Conservation (phyloP, 35 echinoderm and acorn worm genomes). For the Acanthaster planci region DNA sequence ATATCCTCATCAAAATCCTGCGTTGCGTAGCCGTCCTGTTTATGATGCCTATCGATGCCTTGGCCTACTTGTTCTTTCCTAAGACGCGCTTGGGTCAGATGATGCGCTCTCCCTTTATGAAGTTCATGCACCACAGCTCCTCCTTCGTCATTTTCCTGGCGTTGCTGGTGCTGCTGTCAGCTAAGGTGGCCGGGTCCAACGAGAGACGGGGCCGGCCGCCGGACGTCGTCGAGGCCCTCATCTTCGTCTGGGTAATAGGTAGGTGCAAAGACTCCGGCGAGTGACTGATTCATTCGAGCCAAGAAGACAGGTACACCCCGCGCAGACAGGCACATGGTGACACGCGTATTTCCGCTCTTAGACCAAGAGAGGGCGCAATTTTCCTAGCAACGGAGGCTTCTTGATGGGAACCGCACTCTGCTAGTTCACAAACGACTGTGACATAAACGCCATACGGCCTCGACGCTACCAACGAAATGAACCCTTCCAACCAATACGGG, state of each 20-base stretch:
- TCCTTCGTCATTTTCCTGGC: constrained; percentile 88
- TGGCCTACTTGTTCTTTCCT: constrained; percentile 91
- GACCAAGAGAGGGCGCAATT: too few relatives aligned
- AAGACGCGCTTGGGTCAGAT: constrained; percentile 67
- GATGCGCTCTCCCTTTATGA: constrained; percentile 95
- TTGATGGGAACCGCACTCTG: too few relatives aligned
- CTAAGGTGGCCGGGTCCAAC: neutral
- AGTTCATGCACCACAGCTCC: constrained; percentile 98
- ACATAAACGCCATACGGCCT: too few relatives aligned
- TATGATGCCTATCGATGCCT: constrained; percentile 78
- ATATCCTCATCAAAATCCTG: constrained; percentile 68
- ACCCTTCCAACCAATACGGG: too few relatives aligned
- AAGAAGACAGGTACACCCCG: too few relatives aligned
- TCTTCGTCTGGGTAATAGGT: constrained; percentile 87
- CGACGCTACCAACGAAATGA: too few relatives aligned
- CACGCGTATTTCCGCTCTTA: too few relatives aligned
- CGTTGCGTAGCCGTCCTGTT: constrained; percentile 66
- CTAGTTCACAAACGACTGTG: too few relatives aligned
- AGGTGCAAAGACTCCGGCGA: neutral
- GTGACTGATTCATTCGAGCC: neutral
- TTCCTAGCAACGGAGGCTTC: too few relatives aligned
- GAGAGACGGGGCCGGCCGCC: constrained; percentile 37
- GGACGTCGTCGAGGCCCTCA: constrained; percentile 53
- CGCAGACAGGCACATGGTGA: too few relatives aligned
- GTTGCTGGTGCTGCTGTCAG: constrained; percentile 80